Base-by-base conservation (phyloP, 2,113 vertebrate genomes). In the Hystrix cristata region DNA sequence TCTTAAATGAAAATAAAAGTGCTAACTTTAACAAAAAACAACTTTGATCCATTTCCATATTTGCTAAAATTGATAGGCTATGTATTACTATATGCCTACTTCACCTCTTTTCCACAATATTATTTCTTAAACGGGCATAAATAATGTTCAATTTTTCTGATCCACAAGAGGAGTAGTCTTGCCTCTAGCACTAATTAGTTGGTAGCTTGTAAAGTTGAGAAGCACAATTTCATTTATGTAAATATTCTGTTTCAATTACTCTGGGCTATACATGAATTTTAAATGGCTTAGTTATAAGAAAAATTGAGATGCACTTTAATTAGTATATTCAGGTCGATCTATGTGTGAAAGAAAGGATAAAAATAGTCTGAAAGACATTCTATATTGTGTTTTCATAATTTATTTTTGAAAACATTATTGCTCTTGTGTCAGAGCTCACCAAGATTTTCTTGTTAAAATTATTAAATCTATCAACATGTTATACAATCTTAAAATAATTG, bases 141-240 rank as follows among this genome's bases (percentile, higher is more conserved):
- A 96, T 93, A 97, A 91, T 96, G 18, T 79, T 98, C 90, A 57
- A 51, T 95, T 98, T 86, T 95, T 98, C 90, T 93, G 94, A 98
- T 97, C 94, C 98, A 93, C 57, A 95, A 95, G 88, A 98, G 65
- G 25, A 55, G 38, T 94, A 60, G 76, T 95, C 59, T 96, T 97
- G 92, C 96, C 97, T 97, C 90, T 93, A 90, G 95, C 86, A 94
- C 94, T 98, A 97, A 97, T 98, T 98, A 98, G 98, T 92, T 96
- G 78, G 72, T 98, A 94, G 71, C 96, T 98, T 97, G 76, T 88
- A 98, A 96, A 85, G 62, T 76, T 90, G 91, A 98, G 95, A 97
- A 89, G 53, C 92, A 97, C 23, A 48, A n/a, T 88, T 71, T 95
- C 57, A 98, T 97, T 94, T 82, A 96, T 89, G 38, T 93, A 95